phyloP scores from a whole-genome alignment of 2,888 invertebrate genomes.

The Caenorhabditis zanzibari region DNA sequence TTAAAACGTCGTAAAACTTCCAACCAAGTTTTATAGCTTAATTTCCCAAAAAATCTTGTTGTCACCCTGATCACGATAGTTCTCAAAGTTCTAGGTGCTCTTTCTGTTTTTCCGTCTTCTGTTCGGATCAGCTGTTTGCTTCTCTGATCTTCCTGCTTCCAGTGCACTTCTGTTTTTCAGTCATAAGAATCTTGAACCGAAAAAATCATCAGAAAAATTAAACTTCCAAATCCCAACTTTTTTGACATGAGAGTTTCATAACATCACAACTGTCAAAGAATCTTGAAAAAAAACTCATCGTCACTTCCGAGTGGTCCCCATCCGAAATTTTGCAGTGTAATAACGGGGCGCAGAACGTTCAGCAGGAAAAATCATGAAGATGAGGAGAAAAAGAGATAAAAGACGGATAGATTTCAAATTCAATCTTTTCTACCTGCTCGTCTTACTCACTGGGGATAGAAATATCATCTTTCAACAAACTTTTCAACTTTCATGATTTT shows the following conservation, averaged over 20 bases:
- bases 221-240: background rate
- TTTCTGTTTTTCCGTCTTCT: conserved; percentile 15
- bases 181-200: no score
- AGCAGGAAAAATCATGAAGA: background rate
- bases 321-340: conserved; percentile 45
- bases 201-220: background rate
- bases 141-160: conserved; percentile 22
- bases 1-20: no score
- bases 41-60: no score
- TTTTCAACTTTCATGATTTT: background rate
- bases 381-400: conserved; percentile 11
- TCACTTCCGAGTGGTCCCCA: conserved; percentile 50
- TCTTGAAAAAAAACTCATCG: conserved; percentile 24
- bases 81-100: conserved; percentile 33
- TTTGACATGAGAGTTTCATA: conserved; percentile 32
- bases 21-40: no score
- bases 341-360: conserved; percentile 61
- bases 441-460: background rate
- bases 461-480: conserved; percentile 14
- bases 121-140: conserved; percentile 40
- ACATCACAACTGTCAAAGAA: conserved; percentile 36
- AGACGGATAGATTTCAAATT: conserved; percentile 53
- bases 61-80: conserved; percentile 24
- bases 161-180: conserved; percentile 30
- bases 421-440: conserved; percentile 36